Conservation (phyloP, 2,797 vertebrate species). For the Sylvilagus floridanus region DNA sequence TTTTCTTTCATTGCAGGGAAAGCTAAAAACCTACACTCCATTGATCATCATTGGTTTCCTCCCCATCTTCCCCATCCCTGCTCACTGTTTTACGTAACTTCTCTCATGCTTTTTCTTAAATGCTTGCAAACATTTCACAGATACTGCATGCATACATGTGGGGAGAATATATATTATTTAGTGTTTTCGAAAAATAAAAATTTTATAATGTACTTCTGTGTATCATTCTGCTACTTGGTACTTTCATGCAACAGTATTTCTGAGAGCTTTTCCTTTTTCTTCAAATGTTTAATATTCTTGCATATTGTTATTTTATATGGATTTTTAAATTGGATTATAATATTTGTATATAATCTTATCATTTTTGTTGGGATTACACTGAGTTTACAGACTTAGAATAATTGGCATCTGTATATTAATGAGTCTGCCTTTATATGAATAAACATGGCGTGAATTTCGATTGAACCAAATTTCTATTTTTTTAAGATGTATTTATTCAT, state of each 20-base stretch:
- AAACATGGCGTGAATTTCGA: background rate
- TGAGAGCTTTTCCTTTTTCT: background rate
- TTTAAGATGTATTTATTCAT: too few relatives aligned
- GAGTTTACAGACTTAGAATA: constrained; percentile 27
- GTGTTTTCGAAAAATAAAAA: background rate
- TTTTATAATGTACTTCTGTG: background rate
- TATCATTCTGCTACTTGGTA: background rate
- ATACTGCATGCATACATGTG: background rate
- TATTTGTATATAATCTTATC: background rate
- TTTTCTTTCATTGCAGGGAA: constrained; percentile 13
- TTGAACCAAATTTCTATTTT: background rate
- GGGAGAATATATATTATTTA: constrained; percentile 1
- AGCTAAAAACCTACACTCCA: background rate
- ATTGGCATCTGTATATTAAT: background rate
- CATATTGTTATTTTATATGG: constrained; percentile 5
- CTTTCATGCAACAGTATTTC: background rate
- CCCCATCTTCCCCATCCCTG: background rate
- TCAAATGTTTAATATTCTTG: constrained; percentile 8
- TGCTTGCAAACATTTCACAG: background rate
- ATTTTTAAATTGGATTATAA: background rate
- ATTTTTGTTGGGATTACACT: background rate
- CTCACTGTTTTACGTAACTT: background rate
- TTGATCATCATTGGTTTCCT: constrained; percentile 6
- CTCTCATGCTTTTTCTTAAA: background rate
- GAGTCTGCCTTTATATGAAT: constrained; percentile 31